phyloP scores from a whole-genome alignment of 2,113 vertebrate species.

The Onychostoma macrolepis region DNA sequence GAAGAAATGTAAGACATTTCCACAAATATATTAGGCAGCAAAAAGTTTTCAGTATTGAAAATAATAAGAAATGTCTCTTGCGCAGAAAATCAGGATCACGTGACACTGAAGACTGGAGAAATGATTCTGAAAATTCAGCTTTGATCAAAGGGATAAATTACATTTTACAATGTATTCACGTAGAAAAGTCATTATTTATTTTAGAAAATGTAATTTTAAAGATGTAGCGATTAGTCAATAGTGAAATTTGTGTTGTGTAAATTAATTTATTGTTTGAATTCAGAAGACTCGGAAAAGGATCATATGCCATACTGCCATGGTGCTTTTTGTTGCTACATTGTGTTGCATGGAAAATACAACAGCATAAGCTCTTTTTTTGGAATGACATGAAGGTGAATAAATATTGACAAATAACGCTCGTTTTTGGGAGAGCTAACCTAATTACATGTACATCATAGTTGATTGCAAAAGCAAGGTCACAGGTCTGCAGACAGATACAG shows the following conservation, averaged over 20 bases:
- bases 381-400: neutral
- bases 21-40: neutral
- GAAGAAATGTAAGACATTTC: neutral
- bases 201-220: no score
- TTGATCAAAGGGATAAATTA: neutral
- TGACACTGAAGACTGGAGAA: neutral
- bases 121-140: neutral
- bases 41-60: neutral
- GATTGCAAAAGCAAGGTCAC: neutral
- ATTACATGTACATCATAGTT: neutral
- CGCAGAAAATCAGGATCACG: neutral
- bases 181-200: neutral
- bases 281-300: no score
- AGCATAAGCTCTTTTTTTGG: neutral
- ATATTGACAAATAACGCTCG: neutral
- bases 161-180: neutral
- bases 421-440: neutral
- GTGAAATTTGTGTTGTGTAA: no score
- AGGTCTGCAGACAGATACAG: constrained; percentile 14
- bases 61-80: neutral
- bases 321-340: neutral
- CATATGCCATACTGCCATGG: no score
- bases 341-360: neutral
- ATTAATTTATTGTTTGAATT: no score
- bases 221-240: no score